Evolutionary conservation across 2,797 vertebrate species (phyloP).

Genomic region (Petrocephalus sullivani): DNA sequence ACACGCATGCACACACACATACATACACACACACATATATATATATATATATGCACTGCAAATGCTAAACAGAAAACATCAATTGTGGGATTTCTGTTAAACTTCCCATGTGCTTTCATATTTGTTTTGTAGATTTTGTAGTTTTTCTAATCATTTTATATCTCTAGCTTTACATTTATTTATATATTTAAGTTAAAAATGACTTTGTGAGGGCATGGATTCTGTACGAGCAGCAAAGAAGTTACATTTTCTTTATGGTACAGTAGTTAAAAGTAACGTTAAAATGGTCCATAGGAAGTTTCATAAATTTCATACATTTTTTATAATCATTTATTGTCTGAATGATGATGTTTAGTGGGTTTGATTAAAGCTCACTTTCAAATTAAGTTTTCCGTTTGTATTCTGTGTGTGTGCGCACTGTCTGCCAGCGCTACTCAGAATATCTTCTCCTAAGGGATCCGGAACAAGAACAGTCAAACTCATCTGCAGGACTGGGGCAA

Average conservation of each 20-base stretch:
- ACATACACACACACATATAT: no score
- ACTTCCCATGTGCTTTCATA: neutral
- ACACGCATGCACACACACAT: no score
- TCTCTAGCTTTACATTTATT: neutral
- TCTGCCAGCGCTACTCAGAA: neutral
- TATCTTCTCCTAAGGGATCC: neutral
- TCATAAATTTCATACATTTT: neutral
- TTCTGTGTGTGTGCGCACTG: neutral
- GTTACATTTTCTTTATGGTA: neutral
- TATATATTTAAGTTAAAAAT: neutral
- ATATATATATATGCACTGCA: neutral
- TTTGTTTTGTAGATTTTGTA: neutral
- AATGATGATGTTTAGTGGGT: neutral
- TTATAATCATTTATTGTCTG: neutral
- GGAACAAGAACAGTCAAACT: neutral
- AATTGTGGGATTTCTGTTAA: neutral
- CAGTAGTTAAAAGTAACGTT: neutral
- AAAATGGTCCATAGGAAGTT: neutral
- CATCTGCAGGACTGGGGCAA: neutral
- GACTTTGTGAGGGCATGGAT: neutral
- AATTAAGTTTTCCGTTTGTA: neutral
- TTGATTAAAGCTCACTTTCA: conserved; percentile 22
- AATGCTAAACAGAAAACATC: neutral
- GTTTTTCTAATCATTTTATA: neutral
- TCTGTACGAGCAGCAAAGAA: neutral